Percentiles rank a stretch among this genome's conserved stretches.
Conservation (phyloP, 2,113 vertebrate genomes). For the Typhlomys cinereus region DNA sequence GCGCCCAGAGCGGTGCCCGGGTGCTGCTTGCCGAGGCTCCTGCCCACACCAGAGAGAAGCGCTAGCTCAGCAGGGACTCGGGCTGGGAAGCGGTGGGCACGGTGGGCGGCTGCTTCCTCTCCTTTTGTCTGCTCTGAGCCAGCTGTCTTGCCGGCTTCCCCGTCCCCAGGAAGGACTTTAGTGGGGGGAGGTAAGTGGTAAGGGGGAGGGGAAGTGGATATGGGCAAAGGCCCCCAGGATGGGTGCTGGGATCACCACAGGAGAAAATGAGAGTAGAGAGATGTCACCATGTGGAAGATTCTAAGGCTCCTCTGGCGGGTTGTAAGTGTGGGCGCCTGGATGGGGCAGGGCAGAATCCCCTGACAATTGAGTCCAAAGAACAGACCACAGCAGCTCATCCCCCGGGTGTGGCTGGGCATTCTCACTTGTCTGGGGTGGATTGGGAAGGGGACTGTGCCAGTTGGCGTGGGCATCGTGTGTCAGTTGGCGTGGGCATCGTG, state of each 20-base stretch:
- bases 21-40: not conserved
- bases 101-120: not conserved
- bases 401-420: no score
- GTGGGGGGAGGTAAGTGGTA: not conserved
- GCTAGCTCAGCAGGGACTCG: not conserved
- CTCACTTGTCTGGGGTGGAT: accelerated
- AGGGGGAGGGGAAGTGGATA: not conserved
- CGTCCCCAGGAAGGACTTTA: not conserved
- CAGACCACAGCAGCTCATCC: no score
- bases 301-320: not conserved
- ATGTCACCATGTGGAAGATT: not conserved
- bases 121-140: not conserved
- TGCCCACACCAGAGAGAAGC: not conserved
- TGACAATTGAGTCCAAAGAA: accelerated
- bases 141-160: not conserved
- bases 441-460: no score
- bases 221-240: not conserved
- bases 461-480: not conserved
- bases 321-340: not conserved
- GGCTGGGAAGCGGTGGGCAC: conserved; percentile 31
- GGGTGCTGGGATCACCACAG: not conserved
- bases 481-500: not conserved
- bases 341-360: accelerated
- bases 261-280: not conserved
- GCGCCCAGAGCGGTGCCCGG: not conserved